Evolutionary conservation across 1,140 invertebrate genomes (phyloP), one percentile per base, ranked within the genome.

Genomic region (Goniozus legneri): DNA sequence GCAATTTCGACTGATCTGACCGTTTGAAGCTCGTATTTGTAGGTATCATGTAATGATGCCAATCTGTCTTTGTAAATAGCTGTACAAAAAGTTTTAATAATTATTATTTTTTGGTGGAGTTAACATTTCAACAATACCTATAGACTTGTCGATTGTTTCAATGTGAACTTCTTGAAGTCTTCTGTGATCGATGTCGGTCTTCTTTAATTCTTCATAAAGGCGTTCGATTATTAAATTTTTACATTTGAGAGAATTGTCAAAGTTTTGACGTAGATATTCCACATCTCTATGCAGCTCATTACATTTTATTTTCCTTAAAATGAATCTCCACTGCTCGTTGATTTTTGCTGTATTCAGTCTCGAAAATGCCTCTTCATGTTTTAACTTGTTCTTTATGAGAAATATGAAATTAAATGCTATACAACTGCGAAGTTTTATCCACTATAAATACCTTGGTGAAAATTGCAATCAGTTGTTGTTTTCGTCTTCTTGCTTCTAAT

Each of bases 321-420:
- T 80, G 33, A 82, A 83, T 41, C 88, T 80, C 88, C 88, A 91
- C 64, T 88, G 82, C 71, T 89, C 85, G 62, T 91, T 89, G 14
- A 91, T 85, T 74, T 91, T 91, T 0, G 88, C 87, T 49, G 82
- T 81, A 64, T 91, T 91, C 21, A 89, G 72, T 43, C 87, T 80
- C 1, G 84, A 79, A 67, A 87, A 90, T 4, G 81, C 79, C 68
- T 90, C 86, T 65, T 91, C 89, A 35, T 81, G 83, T 66, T 85
- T 86, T 4, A 91, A 70, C 79, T 91, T 91, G 61, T 85, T 88
- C 87, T 89, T 60, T 38, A 67, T 69, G 38, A 47, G 50, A 56
- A 32, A 44, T n/a, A n/a, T n/a, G n/a, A n/a, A n/a, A n/a, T n/a
- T n/a, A n/a, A n/a, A n/a, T n/a, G n/a, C n/a, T n/a, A n/a, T 38